Percentiles rank a stretch among this genome's conserved stretches.
Conservation (phyloP, 2,113 vertebrate species). For the Chamaetylas fuelleborni region DNA sequence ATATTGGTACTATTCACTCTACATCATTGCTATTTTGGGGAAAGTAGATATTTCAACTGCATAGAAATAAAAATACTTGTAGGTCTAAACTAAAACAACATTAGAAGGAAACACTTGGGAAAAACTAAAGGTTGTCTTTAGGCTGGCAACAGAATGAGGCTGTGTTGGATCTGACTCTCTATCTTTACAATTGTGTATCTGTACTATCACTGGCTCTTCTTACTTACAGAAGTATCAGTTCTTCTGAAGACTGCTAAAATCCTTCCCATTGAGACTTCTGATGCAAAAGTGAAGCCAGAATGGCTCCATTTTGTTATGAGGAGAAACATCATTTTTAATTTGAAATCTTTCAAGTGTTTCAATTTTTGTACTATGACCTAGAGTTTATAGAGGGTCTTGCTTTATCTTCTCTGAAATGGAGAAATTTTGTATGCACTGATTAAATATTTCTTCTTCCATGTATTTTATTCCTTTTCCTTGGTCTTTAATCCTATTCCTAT, state of each 20-base stretch:
- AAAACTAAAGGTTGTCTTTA: not conserved
- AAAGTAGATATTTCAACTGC: not conserved
- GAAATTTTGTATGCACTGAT: not conserved
- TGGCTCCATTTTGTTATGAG: not conserved
- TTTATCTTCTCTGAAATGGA: not conserved
- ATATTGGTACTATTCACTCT: not conserved
- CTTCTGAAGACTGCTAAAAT: not conserved
- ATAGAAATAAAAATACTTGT: not conserved
- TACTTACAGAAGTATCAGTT: not conserved
- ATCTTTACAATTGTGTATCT: not conserved
- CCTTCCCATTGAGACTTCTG: not conserved
- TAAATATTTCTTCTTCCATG: not conserved
- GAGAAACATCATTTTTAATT: not conserved
- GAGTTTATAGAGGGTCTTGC: not conserved
- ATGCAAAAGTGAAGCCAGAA: not conserved
- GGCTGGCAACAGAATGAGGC: not conserved
- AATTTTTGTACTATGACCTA: not conserved
- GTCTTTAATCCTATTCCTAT: not conserved
- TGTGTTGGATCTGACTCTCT: not conserved
- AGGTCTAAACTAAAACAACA: not conserved
- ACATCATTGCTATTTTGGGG: not conserved
- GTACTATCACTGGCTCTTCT: not conserved
- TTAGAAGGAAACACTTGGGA: not conserved
- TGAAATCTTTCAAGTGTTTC: not conserved
- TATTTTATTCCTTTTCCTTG: not conserved